Evolutionary conservation across 2,113 vertebrate genomes (phyloP).

Genomic region (Toxotes jaculatrix): DNA sequence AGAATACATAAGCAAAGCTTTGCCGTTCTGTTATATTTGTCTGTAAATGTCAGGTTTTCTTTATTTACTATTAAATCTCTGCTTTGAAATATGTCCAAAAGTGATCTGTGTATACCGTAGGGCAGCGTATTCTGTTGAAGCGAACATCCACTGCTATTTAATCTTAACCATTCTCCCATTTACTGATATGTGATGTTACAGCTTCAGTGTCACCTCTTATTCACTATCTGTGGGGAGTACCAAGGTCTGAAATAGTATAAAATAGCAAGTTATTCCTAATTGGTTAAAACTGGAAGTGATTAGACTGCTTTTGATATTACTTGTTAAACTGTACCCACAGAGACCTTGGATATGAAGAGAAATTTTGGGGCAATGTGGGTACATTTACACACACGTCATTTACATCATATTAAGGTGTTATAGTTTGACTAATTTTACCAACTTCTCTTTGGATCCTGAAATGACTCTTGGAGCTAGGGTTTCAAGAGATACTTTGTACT

Average conservation of each 20-base stretch:
- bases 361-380: neutral
- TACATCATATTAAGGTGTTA: neutral
- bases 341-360: neutral
- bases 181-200: constrained; percentile 1
- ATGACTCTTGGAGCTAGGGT: neutral
- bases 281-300: neutral
- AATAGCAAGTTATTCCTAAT: neutral
- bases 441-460: neutral
- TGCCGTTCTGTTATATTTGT: constrained; percentile 34
- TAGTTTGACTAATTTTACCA: neutral
- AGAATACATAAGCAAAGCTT: constrained; percentile 41
- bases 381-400: neutral
- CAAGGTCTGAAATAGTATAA: neutral
- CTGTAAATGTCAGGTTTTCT: constrained; percentile 52
- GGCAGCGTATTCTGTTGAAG: neutral
- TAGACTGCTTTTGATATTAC: neutral
- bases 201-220: neutral
- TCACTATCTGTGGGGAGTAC: neutral
- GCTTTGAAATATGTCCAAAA: constrained; percentile 8
- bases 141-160: neutral
- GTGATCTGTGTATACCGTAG: neutral
- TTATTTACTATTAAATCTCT: constrained; percentile 30
- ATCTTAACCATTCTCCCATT: neutral
- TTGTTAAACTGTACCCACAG: neutral
- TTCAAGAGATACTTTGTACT: too few species aligned